A percentile compares a stretch with the other conserved stretches of the same genome.
These are phyloP conservation scores for Macroteleia sp. DNA, from an alignment of 2,888 invertebrate genomes.

Conservation along the genomic window DNA sequence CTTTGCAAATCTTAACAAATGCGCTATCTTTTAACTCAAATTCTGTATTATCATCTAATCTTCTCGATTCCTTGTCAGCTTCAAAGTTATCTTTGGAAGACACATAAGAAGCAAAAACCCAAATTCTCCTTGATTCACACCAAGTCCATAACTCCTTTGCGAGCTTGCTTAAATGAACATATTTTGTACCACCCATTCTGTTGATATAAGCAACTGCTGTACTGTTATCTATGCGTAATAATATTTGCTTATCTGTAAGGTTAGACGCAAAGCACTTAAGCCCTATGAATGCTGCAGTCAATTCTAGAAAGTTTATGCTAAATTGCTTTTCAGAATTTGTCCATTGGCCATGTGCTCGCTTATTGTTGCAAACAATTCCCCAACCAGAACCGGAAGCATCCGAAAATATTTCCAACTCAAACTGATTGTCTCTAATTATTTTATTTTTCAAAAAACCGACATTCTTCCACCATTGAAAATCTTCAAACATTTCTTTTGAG, in stretches of 20 bases:
- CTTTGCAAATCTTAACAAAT: background rate
- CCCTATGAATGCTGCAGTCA: slow-evolving; percentile 54
- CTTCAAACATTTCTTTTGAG: slow-evolving; percentile 17
- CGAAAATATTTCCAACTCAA: slow-evolving; percentile 2
- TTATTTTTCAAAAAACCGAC: background rate
- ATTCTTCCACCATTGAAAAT: slow-evolving; percentile 51
- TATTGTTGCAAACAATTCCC: slow-evolving; percentile 29
- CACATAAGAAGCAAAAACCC: slow-evolving; percentile 40
- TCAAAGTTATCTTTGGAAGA: slow-evolving; percentile 14
- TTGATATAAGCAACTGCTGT: slow-evolving; percentile 51
- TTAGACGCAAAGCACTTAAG: slow-evolving; percentile 57
- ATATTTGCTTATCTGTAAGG: slow-evolving; percentile 5
- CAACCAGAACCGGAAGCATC: slow-evolving; percentile 58
- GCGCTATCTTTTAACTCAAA: slow-evolving; percentile 8
- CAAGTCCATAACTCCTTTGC: slow-evolving; percentile 32
- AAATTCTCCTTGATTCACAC: slow-evolving; percentile 28
- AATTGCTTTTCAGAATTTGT: slow-evolving; percentile 13
- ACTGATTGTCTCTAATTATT: background rate
- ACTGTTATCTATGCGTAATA: slow-evolving; percentile 63
- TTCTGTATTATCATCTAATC: slow-evolving; percentile 24
- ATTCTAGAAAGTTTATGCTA: slow-evolving; percentile 59
- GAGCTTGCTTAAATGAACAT: slow-evolving; percentile 40
- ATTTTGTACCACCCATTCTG: slow-evolving; percentile 40
- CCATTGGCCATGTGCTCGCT: slow-evolving; percentile 37
- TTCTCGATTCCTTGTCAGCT: slow-evolving; percentile 33